These are phyloP conservation scores for Calycopis cecrops DNA, from an alignment of 1,140 invertebrate genomes.

Conservation along the genomic window DNA sequence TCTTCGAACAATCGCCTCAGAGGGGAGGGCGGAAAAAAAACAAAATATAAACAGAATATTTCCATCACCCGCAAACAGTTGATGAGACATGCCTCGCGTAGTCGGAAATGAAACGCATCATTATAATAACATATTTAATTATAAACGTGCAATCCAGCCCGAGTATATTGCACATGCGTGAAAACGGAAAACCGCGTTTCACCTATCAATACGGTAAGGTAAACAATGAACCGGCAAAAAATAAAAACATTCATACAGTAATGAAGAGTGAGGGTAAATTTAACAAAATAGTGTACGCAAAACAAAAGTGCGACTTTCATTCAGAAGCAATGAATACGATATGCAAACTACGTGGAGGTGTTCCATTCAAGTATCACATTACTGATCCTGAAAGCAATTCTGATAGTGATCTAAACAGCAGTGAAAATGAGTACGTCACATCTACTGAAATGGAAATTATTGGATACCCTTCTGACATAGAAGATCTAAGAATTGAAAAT, in stretches of 20 bases:
- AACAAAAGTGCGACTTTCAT: background rate
- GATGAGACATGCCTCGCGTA: slow-evolving; percentile 33
- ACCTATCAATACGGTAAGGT: slow-evolving; percentile 32
- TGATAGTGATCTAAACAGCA: background rate
- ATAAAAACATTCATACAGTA: slow-evolving; percentile 22
- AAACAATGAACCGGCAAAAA: slow-evolving; percentile 27
- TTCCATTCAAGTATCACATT: background rate
- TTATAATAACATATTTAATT: slow-evolving; percentile 36
- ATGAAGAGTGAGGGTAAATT: background rate
- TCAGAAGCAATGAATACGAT: background rate
- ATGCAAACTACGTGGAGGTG: background rate
- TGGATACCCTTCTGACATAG: slow-evolving; percentile 38
- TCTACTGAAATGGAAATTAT: slow-evolving; percentile 10
- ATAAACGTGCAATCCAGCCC: slow-evolving; percentile 28
- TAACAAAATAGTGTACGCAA: background rate
- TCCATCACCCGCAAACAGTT: slow-evolving; percentile 13
- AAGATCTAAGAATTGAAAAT: slow-evolving; percentile 47
- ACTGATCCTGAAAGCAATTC: background rate
- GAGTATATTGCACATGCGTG: slow-evolving; percentile 29
- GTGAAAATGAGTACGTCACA: background rate
- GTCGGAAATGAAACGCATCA: slow-evolving; percentile 34
- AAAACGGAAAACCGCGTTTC: slow-evolving; percentile 30
- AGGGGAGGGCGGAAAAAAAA: slow-evolving; percentile 7
- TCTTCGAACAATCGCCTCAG: slow-evolving; percentile 16
- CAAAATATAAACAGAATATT: background rate